A percentile compares a stretch with the other conserved stretches of the same genome.
These are phyloP conservation scores for Drosophila affinis DNA, from an alignment of 2,888 invertebrate species.

Conservation along the genomic window DNA sequence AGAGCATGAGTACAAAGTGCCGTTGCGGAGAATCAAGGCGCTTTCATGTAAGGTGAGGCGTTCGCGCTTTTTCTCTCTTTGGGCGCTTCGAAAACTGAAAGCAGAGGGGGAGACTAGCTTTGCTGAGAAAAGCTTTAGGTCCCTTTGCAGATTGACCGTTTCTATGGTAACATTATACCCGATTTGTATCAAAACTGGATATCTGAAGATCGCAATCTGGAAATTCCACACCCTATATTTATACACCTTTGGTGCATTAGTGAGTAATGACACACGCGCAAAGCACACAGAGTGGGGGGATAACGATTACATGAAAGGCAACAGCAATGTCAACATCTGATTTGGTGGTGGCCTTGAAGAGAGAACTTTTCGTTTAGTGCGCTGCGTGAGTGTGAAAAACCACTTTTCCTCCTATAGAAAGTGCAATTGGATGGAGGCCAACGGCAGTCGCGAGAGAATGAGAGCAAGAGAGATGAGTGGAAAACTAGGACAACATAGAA, in stretches of 20 bases:
- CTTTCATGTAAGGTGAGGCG: background rate
- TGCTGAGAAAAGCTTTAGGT: too few species aligned
- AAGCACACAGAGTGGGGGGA: conserved; percentile 4
- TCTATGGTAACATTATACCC: too few species aligned
- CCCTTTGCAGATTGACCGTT: too few species aligned
- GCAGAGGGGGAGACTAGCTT: background rate
- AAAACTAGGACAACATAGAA: conserved; percentile 50
- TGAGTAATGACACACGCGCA: conserved; percentile 33
- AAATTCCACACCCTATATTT: background rate
- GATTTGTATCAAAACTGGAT: too few species aligned
- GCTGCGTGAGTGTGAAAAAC: conserved; percentile 25
- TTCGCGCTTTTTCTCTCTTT: background rate
- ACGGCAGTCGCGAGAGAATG: conserved; percentile 25
- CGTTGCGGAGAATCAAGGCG: conserved; percentile 12
- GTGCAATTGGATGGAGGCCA: conserved; percentile 72
- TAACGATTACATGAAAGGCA: conserved; percentile 28
- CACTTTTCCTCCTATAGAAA: conserved; percentile 55
- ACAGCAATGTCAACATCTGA: conserved; percentile 56
- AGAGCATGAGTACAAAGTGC: conserved; percentile 11
- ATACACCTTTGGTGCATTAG: background rate
- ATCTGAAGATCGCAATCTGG: background rate
- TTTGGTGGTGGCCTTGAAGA: conserved; percentile 58
- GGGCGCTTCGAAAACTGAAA: background rate
- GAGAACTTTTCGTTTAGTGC: conserved; percentile 36
- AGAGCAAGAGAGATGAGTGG: conserved; percentile 41